These are phyloP conservation scores for Phaenicophaeus curvirostris DNA, from an alignment of 2,797 vertebrate species.

Conservation along the genomic window DNA sequence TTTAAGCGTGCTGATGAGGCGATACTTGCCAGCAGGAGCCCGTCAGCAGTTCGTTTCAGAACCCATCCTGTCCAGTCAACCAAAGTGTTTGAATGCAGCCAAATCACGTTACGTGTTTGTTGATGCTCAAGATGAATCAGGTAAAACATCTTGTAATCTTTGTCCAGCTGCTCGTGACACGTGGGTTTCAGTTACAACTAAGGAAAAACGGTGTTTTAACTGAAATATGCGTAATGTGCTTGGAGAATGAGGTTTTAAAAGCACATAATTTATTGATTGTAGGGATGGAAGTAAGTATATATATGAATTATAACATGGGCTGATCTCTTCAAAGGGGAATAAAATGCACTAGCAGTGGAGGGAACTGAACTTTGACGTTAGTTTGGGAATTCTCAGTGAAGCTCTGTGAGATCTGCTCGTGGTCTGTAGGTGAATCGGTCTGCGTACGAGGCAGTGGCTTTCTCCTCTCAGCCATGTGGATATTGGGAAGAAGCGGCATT, in stretches of 20 bases:
- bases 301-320: constrained; percentile 62
- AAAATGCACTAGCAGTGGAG: constrained; percentile 58
- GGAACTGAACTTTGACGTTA: constrained; percentile 38
- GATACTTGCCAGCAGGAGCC: constrained; percentile 61
- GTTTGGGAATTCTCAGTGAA: constrained; percentile 18
- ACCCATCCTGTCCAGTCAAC: constrained; percentile 73
- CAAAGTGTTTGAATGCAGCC: constrained; percentile 75
- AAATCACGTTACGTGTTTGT: constrained; percentile 57
- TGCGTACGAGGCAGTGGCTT: neutral
- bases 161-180: constrained; percentile 63
- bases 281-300: constrained; percentile 66
- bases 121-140: constrained; percentile 64
- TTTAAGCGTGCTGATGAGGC: constrained; percentile 46
- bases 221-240: constrained; percentile 58
- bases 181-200: constrained; percentile 62
- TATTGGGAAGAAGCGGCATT: neutral
- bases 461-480: neutral
- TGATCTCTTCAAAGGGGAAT: constrained; percentile 52
- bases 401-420: neutral
- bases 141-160: constrained; percentile 68
- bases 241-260: constrained; percentile 30
- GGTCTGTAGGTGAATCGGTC: neutral
- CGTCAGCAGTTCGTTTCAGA: constrained; percentile 63
- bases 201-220: constrained; percentile 52
- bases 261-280: constrained; percentile 68